Evolutionary conservation across 2,888 invertebrate species (phyloP).

Genomic region (Meliscaeva auricollis): DNA sequence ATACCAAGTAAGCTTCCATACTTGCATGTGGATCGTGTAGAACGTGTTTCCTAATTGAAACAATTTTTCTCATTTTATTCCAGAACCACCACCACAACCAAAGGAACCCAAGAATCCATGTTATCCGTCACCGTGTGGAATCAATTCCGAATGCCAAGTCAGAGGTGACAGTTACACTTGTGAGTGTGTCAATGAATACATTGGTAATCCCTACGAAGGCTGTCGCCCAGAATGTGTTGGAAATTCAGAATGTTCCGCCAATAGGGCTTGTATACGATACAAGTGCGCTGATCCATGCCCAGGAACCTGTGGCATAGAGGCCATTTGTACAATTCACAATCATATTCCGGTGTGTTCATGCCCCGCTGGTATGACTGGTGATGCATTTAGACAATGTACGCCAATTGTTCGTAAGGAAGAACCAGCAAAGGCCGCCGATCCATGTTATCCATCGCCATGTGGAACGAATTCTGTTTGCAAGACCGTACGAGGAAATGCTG

Average conservation of each 20-base stretch:
- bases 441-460: conserved; percentile 90
- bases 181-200: conserved; percentile 87
- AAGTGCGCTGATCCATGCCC: conserved; percentile 93
- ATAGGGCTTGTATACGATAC: conserved; percentile 92
- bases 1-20: conserved; percentile 79
- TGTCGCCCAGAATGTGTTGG: conserved; percentile 94
- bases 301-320: conserved; percentile 92
- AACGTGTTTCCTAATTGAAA: background rate
- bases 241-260: conserved; percentile 93
- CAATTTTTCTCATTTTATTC: conserved; percentile 62
- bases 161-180: conserved; percentile 86
- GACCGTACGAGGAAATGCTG: conserved; percentile 85
- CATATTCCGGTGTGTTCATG: conserved; percentile 88
- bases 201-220: conserved; percentile 90
- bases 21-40: conserved; percentile 39
- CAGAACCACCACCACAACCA: conserved; percentile 77
- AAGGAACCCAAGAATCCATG: conserved; percentile 86
- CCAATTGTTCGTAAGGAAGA: conserved; percentile 78
- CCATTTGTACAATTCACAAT: conserved; percentile 91
- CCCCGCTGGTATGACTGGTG: conserved; percentile 87
- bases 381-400: conserved; percentile 86
- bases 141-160: conserved; percentile 88
- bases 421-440: conserved; percentile 83
- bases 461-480: conserved; percentile 91
- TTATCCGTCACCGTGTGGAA: conserved; percentile 89